Evolutionary conservation across 2,797 vertebrate genomes (phyloP).

Genomic region (Fringilla coelebs): DNA sequence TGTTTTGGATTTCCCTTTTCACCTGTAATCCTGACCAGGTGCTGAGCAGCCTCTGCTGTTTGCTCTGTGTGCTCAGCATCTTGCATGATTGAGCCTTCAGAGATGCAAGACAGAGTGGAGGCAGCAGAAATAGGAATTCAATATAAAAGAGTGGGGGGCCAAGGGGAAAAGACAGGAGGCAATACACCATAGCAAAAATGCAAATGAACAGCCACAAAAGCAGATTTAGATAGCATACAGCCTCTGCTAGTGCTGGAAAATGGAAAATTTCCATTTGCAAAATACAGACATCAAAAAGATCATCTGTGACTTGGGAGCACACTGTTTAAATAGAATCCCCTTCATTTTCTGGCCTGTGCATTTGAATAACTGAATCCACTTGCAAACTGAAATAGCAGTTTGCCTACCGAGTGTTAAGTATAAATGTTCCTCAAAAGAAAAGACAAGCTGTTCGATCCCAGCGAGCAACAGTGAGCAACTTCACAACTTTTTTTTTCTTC

Average conservation of each 20-base stretch:
- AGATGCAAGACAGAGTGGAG: not conserved
- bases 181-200: constrained; percentile 43
- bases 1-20: not conserved
- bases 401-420: constrained; percentile 63
- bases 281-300: constrained; percentile 59
- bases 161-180: constrained; percentile 9
- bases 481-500: constrained; percentile 8
- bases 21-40: not conserved
- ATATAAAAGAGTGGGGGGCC: constrained; percentile 16
- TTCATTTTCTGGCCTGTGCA: constrained; percentile 61
- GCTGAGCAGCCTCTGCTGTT: not conserved
- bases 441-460: constrained; percentile 60
- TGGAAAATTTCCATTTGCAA: constrained; percentile 62
- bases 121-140: constrained; percentile 32
- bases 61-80: not conserved
- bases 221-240: constrained; percentile 55
- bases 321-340: constrained; percentile 58
- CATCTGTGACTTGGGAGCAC: constrained; percentile 49
- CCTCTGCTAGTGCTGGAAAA: constrained; percentile 55
- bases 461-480: constrained; percentile 45
- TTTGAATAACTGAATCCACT: constrained; percentile 63
- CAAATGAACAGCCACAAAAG: constrained; percentile 58
- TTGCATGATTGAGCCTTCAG: not conserved
- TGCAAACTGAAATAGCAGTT: constrained; percentile 67
- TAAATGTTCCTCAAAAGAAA: constrained; percentile 65